These are phyloP conservation scores for Nomada lathburiana DNA, from an alignment of 2,888 invertebrate genomes.

Conservation along the genomic window DNA sequence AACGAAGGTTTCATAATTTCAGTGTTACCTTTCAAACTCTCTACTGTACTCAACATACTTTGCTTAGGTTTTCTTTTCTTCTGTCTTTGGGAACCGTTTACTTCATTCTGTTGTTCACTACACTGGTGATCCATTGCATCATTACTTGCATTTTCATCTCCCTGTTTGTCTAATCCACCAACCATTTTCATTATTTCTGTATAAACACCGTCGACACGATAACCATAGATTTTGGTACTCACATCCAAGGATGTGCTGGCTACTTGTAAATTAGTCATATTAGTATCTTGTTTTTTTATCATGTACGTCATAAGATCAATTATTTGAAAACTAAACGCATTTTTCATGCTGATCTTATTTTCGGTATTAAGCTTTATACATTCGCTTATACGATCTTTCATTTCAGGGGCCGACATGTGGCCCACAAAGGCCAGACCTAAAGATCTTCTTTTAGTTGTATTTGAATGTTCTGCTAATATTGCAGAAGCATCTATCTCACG, in stretches of 20 bases:
- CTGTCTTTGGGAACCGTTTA: conserved; percentile 42
- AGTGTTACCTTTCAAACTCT: conserved; percentile 66
- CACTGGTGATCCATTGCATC: neutral
- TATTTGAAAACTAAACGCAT: conserved; percentile 94
- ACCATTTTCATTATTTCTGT: conserved; percentile 92
- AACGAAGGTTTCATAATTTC: conserved; percentile 67
- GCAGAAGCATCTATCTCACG: conserved; percentile 40
- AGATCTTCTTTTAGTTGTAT: conserved; percentile 68
- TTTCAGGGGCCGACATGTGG: conserved; percentile 70
- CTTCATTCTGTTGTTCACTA: conserved; percentile 33
- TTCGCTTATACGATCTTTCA: conserved; percentile 75
- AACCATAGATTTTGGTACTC: conserved; percentile 94
- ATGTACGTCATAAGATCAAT: conserved; percentile 94
- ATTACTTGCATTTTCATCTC: conserved; percentile 51
- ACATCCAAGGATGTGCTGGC: conserved; percentile 95
- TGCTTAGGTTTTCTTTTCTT: conserved; percentile 55
- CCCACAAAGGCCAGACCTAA: conserved; percentile 67
- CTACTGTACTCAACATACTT: conserved; percentile 61
- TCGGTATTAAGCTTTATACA: conserved; percentile 79
- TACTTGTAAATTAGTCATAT: conserved; percentile 91
- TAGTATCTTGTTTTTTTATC: conserved; percentile 89
- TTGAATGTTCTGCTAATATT: neutral
- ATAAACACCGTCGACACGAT: conserved; percentile 94
- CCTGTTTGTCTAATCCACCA: conserved; percentile 87
- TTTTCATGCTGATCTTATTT: conserved; percentile 93